phyloP scores from a whole-genome alignment of 2,113 vertebrate species.

The Brachyistius frenatus region DNA sequence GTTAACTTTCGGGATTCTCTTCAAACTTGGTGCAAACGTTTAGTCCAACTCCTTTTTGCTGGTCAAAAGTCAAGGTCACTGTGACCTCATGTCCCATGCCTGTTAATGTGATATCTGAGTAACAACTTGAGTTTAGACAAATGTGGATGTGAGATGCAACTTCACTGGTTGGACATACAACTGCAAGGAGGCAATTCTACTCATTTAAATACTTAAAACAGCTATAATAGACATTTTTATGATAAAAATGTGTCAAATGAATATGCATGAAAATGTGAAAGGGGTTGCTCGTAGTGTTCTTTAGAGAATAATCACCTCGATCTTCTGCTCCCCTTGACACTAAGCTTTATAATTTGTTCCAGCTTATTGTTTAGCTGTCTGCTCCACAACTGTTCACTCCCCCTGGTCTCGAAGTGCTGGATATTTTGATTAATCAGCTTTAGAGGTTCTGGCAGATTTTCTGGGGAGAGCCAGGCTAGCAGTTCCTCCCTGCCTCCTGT shows the following conservation, averaged over 20 bases:
- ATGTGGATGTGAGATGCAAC: too few relatives aligned
- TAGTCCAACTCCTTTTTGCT: too few relatives aligned
- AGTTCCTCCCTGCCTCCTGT: slow-evolving; percentile 1
- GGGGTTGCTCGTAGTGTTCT: background rate
- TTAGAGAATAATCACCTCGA: slow-evolving; percentile 26
- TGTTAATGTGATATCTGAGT: too few relatives aligned
- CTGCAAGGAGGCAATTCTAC: too few relatives aligned
- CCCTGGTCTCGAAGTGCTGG: slow-evolving; percentile 2
- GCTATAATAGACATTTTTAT: background rate
- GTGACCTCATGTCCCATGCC: too few relatives aligned
- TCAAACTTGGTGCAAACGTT: too few relatives aligned
- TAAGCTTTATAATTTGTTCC: slow-evolving; percentile 18
- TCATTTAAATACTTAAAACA: background rate
- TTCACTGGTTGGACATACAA: too few relatives aligned
- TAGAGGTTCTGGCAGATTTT: background rate
- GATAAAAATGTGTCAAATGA: background rate
- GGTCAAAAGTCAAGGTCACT: too few relatives aligned
- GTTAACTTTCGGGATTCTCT: too few relatives aligned
- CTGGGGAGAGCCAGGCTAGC: background rate
- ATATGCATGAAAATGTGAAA: background rate
- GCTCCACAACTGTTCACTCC: slow-evolving; percentile 10
- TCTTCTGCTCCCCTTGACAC: slow-evolving; percentile 1
- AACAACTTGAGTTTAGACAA: too few relatives aligned
- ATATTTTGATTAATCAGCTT: slow-evolving; percentile 27
- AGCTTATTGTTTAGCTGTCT: slow-evolving; percentile 27